Conservation (phyloP, 92 coral and sea anemone genomes). For the Diadumene lineata region DNA sequence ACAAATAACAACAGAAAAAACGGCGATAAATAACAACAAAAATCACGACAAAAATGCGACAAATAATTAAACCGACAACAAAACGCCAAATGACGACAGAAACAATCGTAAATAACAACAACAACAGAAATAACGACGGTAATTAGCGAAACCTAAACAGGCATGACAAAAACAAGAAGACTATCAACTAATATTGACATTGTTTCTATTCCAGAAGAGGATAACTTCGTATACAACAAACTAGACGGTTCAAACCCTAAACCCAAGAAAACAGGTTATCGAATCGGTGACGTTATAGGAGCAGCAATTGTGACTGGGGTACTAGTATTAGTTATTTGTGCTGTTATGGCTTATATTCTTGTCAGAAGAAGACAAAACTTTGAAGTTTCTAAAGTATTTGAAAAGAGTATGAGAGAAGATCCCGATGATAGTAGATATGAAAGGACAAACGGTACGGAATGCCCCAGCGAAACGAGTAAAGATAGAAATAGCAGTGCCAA, state of each 20-base stretch:
- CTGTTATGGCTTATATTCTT: constrained; percentile 35
- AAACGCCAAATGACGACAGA: too few species aligned
- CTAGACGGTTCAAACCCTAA: background rate
- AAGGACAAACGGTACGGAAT: constrained; percentile 34
- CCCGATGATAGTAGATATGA: constrained; percentile 43
- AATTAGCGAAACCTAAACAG: too few species aligned
- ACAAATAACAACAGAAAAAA: too few species aligned
- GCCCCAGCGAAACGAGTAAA: constrained; percentile 23
- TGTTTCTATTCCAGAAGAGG: background rate
- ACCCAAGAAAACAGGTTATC: constrained; percentile 14
- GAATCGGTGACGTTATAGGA: constrained; percentile 48
- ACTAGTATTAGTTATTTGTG: constrained; percentile 35
- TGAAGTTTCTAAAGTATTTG: constrained; percentile 52
- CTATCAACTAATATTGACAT: background rate
- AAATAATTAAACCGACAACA: too few species aligned
- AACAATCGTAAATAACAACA: too few species aligned
- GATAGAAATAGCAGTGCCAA: constrained; percentile 34
- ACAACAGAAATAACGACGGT: too few species aligned
- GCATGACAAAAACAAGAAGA: too few species aligned
- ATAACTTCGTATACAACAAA: background rate
- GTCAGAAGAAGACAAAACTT: constrained; percentile 36
- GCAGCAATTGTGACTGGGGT: constrained; percentile 43
- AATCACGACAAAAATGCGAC: too few species aligned
- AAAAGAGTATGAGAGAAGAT: constrained; percentile 41
- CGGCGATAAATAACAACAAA: too few species aligned